Percentiles rank a stretch among this genome's conserved stretches.
These are phyloP conservation scores for Brachyrhaphis roseni DNA, from an alignment of 2,797 vertebrate genomes.

Conservation along the genomic window DNA sequence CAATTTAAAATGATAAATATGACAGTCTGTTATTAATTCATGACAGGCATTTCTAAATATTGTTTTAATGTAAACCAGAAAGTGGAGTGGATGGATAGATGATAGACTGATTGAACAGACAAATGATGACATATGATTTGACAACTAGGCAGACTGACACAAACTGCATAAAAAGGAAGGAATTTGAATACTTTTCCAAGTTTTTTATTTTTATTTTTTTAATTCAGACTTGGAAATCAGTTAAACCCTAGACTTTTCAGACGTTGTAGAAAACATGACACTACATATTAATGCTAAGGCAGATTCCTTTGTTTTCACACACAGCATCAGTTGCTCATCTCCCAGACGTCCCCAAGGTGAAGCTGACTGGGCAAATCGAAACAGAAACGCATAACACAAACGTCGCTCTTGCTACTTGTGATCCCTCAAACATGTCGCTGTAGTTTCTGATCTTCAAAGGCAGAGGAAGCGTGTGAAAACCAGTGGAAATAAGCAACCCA, in stretches of 20 bases:
- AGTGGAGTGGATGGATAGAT: too few relatives aligned
- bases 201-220: not conserved
- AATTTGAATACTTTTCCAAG: not conserved
- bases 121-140: not conserved
- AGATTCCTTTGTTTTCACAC: not conserved
- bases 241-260: not conserved
- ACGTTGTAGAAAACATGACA: not conserved
- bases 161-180: not conserved
- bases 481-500: not conserved
- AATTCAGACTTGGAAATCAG: not conserved
- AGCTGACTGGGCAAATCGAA: not conserved
- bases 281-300: not conserved
- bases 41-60: not conserved
- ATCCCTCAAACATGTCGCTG: not conserved
- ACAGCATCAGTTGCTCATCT: not conserved
- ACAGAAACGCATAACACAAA: not conserved
- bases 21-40: not conserved
- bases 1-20: not conserved
- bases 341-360: not conserved
- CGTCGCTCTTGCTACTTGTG: not conserved
- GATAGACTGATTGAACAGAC: too few relatives aligned
- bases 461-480: not conserved
- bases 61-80: not conserved
- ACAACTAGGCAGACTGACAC: not conserved
- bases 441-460: not conserved